Percentiles rank a stretch among this genome's conserved stretches.
Conservation (phyloP, 2,888 invertebrate genomes). For the Gryllus longicercus region DNA sequence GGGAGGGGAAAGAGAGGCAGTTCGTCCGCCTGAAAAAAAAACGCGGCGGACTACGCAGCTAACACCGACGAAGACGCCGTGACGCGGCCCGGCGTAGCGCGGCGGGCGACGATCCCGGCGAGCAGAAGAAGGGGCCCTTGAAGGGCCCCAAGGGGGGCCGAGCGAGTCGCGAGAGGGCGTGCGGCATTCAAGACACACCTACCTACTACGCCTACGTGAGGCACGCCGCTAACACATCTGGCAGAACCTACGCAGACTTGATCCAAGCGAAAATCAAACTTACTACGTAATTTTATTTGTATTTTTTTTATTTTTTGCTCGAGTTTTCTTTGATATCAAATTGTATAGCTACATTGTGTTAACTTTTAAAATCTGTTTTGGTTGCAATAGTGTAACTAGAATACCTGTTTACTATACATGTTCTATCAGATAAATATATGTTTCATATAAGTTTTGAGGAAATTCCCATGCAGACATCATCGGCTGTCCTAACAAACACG, state of each 20-base stretch:
- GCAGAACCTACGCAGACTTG: not conserved
- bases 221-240: slow-evolving; percentile 1
- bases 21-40: no score
- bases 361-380: not conserved
- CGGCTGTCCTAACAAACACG: not conserved
- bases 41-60: no score
- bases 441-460: not conserved
- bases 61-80: no score
- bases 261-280: slow-evolving; percentile 10
- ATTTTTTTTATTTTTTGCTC: not conserved
- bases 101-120: no score
- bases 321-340: not conserved
- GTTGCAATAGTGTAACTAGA: not conserved
- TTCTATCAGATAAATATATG: slow-evolving; percentile 4
- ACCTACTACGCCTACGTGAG: not conserved
- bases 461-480: slow-evolving; percentile 8
- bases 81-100: no score
- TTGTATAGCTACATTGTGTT: not conserved
- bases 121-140: no score
- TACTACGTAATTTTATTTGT: not conserved
- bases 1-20: no score
- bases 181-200: not conserved
- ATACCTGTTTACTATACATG: not conserved
- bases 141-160: no score
- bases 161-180: not conserved